Conservation (phyloP, 2,888 invertebrate genomes). For the Hemistola chrysoprasaria region DNA sequence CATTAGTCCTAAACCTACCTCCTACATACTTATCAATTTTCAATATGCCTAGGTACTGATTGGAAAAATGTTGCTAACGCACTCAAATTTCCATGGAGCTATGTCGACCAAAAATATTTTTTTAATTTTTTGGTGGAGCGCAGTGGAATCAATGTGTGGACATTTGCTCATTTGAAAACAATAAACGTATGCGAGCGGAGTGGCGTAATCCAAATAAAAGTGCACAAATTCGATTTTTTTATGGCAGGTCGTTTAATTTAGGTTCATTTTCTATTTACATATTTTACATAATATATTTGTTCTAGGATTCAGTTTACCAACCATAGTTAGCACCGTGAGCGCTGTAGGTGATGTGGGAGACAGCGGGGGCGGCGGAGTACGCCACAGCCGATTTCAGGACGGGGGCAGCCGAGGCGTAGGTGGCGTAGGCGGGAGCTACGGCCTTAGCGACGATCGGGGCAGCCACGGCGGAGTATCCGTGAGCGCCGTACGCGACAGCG, state of each 20-base stretch:
- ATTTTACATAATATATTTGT: constrained; percentile 25
- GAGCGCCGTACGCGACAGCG: constrained; percentile 48
- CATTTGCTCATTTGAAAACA: too few species aligned
- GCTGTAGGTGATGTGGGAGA: constrained; percentile 84
- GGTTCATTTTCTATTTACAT: constrained; percentile 55
- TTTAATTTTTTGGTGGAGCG: too few species aligned
- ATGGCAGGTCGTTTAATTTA: constrained; percentile 49
- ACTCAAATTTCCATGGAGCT: too few species aligned
- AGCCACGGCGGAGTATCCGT: constrained; percentile 48
- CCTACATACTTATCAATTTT: too few species aligned
- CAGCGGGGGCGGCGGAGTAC: constrained; percentile 83
- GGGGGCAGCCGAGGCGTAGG: constrained; percentile 56
- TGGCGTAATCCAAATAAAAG: neutral
- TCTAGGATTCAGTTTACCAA: constrained; percentile 77
- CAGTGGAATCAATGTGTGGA: too few species aligned
- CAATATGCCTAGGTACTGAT: too few species aligned
- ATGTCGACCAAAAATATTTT: too few species aligned
- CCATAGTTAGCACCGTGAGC: constrained; percentile 85
- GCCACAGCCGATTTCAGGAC: constrained; percentile 68
- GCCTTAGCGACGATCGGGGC: constrained; percentile 44
- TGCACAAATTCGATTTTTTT: constrained; percentile 20
- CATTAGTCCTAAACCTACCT: too few species aligned
- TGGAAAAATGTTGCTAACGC: too few species aligned
- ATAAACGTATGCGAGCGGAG: too few species aligned
- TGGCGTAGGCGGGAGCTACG: constrained; percentile 42